These are phyloP conservation scores for Carollia perspicillata DNA, from an alignment of 2,113 vertebrate species.

Conservation along the genomic window DNA sequence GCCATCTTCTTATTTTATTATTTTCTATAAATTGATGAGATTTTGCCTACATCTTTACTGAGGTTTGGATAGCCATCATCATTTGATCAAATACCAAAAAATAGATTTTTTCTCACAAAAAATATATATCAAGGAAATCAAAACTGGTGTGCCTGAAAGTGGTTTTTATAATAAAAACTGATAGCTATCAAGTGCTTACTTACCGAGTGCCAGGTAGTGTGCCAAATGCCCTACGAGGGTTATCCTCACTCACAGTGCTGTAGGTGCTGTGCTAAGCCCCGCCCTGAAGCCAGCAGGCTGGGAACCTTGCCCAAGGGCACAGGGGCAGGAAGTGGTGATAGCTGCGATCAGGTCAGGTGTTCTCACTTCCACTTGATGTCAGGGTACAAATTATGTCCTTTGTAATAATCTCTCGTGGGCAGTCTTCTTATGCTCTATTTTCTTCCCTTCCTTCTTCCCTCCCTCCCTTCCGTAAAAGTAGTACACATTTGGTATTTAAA, in stretches of 20 bases:
- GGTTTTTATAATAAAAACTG: constrained; percentile 20
- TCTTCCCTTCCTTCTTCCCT: neutral
- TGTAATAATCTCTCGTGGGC: neutral
- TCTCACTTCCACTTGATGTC: neutral
- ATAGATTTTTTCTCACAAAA: neutral
- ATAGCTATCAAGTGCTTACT: neutral
- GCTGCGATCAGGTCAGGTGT: neutral
- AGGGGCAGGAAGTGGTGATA: neutral
- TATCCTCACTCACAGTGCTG: neutral
- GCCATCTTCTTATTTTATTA: constrained; percentile 5
- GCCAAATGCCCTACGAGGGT: neutral
- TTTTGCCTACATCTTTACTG: neutral
- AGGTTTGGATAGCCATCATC: neutral
- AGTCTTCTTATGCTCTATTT: neutral
- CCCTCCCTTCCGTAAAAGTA: neutral
- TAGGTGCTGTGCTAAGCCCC: neutral
- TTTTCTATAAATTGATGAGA: neutral
- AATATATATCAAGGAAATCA: neutral
- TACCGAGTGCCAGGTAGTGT: neutral
- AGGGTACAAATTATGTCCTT: constrained; percentile 1
- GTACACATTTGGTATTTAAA: neutral
- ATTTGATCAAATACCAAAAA: neutral
- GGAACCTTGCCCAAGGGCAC: neutral
- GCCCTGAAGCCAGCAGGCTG: neutral
- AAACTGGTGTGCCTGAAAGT: constrained; percentile 19